A percentile compares a stretch with the other conserved stretches of the same genome.
phyloP scores from a whole-genome alignment of 2,113 vertebrate genomes.

The Pelecanoides urinatrix region DNA sequence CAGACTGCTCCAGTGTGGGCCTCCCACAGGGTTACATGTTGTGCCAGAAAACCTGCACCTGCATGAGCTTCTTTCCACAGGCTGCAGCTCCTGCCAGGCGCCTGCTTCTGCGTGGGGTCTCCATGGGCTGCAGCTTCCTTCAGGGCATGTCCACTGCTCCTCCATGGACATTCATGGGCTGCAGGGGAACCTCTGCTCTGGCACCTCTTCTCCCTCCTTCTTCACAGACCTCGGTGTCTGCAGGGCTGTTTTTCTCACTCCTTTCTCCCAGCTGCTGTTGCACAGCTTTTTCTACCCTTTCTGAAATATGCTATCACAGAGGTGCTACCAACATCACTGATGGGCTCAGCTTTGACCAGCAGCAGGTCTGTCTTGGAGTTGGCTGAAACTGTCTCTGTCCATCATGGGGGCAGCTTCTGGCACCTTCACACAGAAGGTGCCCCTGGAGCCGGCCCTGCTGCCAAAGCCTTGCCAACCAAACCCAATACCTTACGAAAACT shows the following conservation, averaged over 20 bases:
- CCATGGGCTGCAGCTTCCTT: neutral
- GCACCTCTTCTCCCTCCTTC: neutral
- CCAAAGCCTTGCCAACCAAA: neutral
- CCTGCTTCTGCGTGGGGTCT: accelerated
- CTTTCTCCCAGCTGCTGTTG: neutral
- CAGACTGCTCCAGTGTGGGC: accelerated
- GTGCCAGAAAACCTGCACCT: neutral
- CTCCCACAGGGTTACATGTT: neutral
- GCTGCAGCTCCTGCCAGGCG: accelerated
- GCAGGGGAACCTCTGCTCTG: neutral
- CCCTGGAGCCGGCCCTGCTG: neutral
- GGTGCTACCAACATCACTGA: neutral
- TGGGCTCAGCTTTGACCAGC: neutral
- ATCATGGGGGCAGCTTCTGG: neutral
- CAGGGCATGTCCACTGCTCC: neutral
- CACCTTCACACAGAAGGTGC: neutral
- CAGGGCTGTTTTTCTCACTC: neutral
- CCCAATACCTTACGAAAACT: neutral
- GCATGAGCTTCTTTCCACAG: no score
- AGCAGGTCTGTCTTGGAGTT: neutral
- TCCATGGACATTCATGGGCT: accelerated
- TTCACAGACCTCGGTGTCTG: neutral
- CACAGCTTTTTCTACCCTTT: neutral
- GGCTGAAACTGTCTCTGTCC: neutral
- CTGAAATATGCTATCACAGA: neutral